These are phyloP conservation scores for Upupa epops DNA, from an alignment of 2,113 vertebrate species.

Conservation along the genomic window DNA sequence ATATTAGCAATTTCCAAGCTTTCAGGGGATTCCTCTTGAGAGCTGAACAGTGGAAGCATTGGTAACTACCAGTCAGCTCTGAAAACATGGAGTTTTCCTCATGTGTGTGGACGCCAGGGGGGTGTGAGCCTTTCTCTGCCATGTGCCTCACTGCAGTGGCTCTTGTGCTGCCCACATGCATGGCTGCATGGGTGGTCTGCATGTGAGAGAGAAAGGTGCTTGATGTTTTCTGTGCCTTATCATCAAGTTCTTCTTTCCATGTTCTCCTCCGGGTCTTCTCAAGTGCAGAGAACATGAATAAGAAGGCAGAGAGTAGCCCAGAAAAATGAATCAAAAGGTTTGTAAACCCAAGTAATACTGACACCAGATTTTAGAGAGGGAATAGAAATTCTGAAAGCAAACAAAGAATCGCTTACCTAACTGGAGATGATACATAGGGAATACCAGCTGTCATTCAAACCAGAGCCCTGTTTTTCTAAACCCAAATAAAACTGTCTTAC, in stretches of 20 bases:
- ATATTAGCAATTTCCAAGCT: background rate
- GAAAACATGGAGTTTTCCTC: background rate
- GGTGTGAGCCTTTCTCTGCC: fast-evolving
- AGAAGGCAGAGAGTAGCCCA: background rate
- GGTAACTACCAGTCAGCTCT: background rate
- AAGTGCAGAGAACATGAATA: background rate
- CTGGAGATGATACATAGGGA: background rate
- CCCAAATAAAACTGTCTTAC: background rate
- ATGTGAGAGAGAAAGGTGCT: background rate
- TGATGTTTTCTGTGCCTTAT: background rate
- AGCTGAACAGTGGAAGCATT: background rate
- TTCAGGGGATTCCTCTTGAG: background rate
- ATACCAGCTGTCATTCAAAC: background rate
- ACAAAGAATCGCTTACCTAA: background rate
- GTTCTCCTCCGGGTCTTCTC: background rate
- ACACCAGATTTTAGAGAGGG: background rate
- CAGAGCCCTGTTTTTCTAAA: background rate
- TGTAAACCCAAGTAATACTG: background rate
- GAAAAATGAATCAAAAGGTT: background rate
- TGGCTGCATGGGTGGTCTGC: background rate
- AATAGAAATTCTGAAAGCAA: background rate
- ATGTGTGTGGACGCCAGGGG: background rate
- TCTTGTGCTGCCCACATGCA: background rate
- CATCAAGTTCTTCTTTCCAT: background rate
- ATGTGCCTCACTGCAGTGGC: fast-evolving